Conservation (phyloP, 1,140 invertebrate species). For the Bombus superbus region DNA sequence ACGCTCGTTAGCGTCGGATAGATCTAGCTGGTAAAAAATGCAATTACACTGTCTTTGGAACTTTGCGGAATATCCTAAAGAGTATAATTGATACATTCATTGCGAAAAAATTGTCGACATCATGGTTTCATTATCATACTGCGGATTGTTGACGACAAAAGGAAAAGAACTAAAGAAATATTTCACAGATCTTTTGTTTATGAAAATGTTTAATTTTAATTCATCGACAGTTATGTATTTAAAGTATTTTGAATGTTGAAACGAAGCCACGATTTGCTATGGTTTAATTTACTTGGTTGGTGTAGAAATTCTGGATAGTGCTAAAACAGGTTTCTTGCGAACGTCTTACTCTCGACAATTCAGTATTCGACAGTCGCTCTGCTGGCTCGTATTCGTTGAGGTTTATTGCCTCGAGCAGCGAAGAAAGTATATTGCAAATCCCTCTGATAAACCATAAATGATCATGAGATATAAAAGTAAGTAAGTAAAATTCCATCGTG, state of each 20-base stretch:
- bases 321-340: conserved; percentile 56
- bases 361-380: conserved; percentile 44
- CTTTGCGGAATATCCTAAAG: neutral
- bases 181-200: neutral
- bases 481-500: conserved; percentile 24
- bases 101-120: neutral
- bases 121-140: neutral
- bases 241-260: neutral
- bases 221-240: neutral
- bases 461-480: neutral
- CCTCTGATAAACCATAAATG: conserved; percentile 51
- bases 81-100: neutral
- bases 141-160: neutral
- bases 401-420: conserved; percentile 39
- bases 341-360: conserved; percentile 48
- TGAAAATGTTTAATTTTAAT: neutral
- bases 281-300: conserved; percentile 28
- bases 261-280: neutral
- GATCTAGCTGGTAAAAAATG: conserved; percentile 13
- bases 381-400: conserved; percentile 38
- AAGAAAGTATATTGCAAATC: conserved; percentile 59
- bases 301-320: conserved; percentile 37
- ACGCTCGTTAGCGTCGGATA: conserved; percentile 42
- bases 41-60: conserved; percentile 29
- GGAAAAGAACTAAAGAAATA: neutral